A percentile compares a stretch with the other conserved stretches of the same genome.
Conservation (phyloP, 2,888 invertebrate genomes). For the Meliscaeva auricollis region DNA sequence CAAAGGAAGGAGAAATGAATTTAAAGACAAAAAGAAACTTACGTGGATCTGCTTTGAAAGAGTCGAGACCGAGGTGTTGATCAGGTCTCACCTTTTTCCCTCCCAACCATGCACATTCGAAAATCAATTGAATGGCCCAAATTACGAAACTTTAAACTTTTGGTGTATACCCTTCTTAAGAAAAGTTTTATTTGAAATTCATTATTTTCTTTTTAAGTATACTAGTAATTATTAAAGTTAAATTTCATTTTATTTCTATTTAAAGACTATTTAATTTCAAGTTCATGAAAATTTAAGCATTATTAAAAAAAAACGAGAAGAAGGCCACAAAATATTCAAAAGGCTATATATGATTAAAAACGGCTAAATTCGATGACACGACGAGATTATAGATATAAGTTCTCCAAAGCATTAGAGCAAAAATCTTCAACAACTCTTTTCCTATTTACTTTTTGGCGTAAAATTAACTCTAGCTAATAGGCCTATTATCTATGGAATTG, state of each 20-base stretch:
- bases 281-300: too few relatives aligned
- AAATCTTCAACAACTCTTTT: too few relatives aligned
- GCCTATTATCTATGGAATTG: not conserved
- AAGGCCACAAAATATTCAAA: too few relatives aligned
- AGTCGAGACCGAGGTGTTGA: constrained; percentile 16
- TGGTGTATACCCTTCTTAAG: not conserved
- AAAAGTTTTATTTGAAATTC: not conserved
- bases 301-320: too few relatives aligned
- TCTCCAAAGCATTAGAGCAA: not conserved
- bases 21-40: not conserved
- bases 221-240: not conserved
- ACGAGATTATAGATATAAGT: not conserved
- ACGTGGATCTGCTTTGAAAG: not conserved
- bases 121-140: constrained; percentile 6
- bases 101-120: constrained; percentile 12
- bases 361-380: too few relatives aligned
- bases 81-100: constrained; percentile 1
- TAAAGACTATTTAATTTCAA: too few relatives aligned
- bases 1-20: not conserved
- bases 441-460: not conserved
- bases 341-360: too few relatives aligned
- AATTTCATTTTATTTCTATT: not conserved
- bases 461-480: not conserved
- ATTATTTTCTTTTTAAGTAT: not conserved
- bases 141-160: not conserved